phyloP scores from a whole-genome alignment of 2,888 invertebrate species.

The Boloria euphrosyne region DNA sequence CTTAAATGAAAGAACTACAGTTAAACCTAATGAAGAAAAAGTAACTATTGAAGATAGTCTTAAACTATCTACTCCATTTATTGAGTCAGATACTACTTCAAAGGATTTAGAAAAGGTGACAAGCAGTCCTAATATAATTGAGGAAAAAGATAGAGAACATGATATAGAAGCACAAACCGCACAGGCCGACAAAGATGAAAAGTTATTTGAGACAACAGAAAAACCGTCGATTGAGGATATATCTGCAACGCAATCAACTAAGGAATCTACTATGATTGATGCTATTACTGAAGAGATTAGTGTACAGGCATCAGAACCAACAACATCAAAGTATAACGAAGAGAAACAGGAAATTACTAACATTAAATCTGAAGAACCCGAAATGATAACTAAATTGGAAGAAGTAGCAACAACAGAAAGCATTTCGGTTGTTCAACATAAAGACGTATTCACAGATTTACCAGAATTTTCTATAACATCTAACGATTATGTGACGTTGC shows the following conservation, averaged over 20 bases:
- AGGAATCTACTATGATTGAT: constrained; percentile 13
- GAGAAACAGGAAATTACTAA: constrained; percentile 6
- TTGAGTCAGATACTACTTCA: constrained; percentile 2
- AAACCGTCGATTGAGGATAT: constrained; percentile 1
- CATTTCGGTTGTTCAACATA: constrained; percentile 10
- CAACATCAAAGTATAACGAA: background rate
- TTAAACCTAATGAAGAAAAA: background rate
- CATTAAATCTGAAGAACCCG: constrained; percentile 1
- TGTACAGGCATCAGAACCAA: constrained; percentile 2
- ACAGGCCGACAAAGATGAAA: background rate
- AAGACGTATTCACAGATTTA: constrained; percentile 13
- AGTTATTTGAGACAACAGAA: constrained; percentile 17
- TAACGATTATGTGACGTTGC: constrained; percentile 4
- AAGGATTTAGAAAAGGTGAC: constrained; percentile 11
- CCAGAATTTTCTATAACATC: constrained; percentile 5
- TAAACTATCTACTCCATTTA: constrained; percentile 5
- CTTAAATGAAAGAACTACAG: constrained; percentile 3
- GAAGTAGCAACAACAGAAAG: constrained; percentile 11
- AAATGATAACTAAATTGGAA: constrained; percentile 11
- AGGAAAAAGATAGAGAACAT: constrained; percentile 16
- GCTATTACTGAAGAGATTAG: constrained; percentile 9
- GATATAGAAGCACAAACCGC: background rate
- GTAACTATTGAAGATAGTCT: background rate
- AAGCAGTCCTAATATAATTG: background rate
- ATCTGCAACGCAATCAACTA: constrained; percentile 1